Evolutionary conservation across 2,797 vertebrate genomes (phyloP), one percentile per base, ranked within the genome.

Genomic region (Lacerta bilineata): DNA sequence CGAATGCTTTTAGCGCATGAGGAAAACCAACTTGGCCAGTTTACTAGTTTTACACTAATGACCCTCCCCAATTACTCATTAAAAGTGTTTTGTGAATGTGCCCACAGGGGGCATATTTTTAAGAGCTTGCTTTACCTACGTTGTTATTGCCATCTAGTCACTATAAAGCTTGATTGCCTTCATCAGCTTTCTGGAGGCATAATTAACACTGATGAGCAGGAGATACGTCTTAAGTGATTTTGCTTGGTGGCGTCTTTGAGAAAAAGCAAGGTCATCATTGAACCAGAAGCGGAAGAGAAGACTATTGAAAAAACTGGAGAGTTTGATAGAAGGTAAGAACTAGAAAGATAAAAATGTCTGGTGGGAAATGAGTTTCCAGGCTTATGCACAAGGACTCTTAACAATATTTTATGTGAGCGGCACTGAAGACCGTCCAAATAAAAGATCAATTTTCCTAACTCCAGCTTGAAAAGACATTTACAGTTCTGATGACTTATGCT

Each of bases 161-260:
- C 82, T 85, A 88, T 92, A 91, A 93, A n/a, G 50, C 71, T 88
- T 36, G 17, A 92, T 17, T 88, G 81, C 75, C 90, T 93, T 85
- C 84, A 55, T 84, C 41, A 46, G 84, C 77, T 85, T 89, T 41
- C 39, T 25, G 88, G 76, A 89, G 18, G 78, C 43, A 80, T 81
- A 80, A 81, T 92, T 93, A 88, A 50, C 80, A 87, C 87, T 61
- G 0, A 82, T 23, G 11, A 93, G 41, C 0, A 86, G 25, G 77
- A 80, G 87, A 91, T 59, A 85, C 0, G 79, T 55, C 78, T 25
- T 0, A 79, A 89, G 68, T 88, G 77, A 92, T 91, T 55, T 91
- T 74, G 66, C 41, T 68, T 79, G 43, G 87, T 66, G 20, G 9
- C 23, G 88, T 83, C 55, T 55, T 81, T 41, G n/a, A 81, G 93